phyloP scores from a whole-genome alignment of 2,888 invertebrate species.

The Nesidiocoris tenuis region DNA sequence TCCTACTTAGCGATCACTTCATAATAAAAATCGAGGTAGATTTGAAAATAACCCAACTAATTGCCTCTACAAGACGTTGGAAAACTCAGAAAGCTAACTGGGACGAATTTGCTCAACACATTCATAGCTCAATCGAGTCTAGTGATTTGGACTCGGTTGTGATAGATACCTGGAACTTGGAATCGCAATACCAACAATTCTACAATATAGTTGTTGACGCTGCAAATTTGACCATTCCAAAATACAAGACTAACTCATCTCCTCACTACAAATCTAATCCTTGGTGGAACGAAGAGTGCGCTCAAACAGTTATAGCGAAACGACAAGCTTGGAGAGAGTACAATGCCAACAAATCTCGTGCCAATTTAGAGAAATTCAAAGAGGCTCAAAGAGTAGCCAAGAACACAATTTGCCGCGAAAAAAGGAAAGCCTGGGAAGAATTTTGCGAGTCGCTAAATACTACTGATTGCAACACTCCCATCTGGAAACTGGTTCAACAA shows the following conservation, averaged over 20 bases:
- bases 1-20: neutral
- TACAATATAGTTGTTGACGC: neutral
- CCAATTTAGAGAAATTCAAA: neutral
- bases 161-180: neutral
- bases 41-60: neutral
- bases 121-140: too few relatives aligned
- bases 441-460: too few relatives aligned
- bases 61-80: neutral
- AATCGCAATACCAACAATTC: neutral
- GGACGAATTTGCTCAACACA: neutral
- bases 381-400: neutral
- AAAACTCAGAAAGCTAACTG: neutral
- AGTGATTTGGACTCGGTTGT: too few relatives aligned
- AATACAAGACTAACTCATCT: too few relatives aligned
- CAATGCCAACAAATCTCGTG: neutral
- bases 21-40: neutral
- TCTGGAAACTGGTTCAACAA: too few relatives aligned
- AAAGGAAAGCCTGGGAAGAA: too few relatives aligned
- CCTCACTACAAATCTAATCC: too few relatives aligned
- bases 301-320: neutral
- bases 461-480: too few relatives aligned
- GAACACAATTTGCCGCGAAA: too few relatives aligned
- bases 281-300: conserved; percentile 2
- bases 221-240: neutral
- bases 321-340: neutral